phyloP scores from a whole-genome alignment of 1,140 invertebrate genomes.

The Diorhabda carinulata region DNA sequence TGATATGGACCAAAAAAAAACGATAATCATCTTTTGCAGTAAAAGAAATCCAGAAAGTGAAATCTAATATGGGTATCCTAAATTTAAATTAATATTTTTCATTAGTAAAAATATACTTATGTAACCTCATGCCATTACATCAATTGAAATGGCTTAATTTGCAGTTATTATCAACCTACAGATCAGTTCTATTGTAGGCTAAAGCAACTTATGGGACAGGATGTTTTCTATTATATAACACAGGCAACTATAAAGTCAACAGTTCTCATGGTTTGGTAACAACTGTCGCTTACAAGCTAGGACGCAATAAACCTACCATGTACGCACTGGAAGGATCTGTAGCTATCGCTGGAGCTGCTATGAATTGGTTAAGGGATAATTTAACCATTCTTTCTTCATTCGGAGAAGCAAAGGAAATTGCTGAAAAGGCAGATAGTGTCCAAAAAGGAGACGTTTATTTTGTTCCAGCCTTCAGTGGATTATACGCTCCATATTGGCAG shows the following conservation, averaged over 20 bases:
- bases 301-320: conserved; percentile 66
- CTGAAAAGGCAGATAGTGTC: conserved; percentile 61
- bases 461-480: conserved; percentile 92
- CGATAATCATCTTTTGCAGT: too few relatives aligned
- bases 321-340: conserved; percentile 91
- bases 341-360: conserved; percentile 65
- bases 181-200: conserved; percentile 49
- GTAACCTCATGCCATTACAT: too few relatives aligned
- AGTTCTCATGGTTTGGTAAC: conserved; percentile 82
- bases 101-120: too few relatives aligned
- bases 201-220: conserved; percentile 97
- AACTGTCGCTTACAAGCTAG: conserved; percentile 91
- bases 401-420: conserved; percentile 56
- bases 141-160: too few relatives aligned
- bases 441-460: conserved; percentile 84
- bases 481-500: conserved; percentile 96
- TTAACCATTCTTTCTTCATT: conserved; percentile 71
- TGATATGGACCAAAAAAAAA: too few relatives aligned
- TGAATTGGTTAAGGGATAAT: conserved; percentile 90
- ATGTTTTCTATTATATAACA: conserved; percentile 95
- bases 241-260: conserved; percentile 67
- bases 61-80: too few relatives aligned
- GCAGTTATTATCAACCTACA: too few relatives aligned
- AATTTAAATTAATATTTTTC: too few relatives aligned
- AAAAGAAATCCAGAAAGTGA: too few relatives aligned